Evolutionary conservation across 2,888 invertebrate species (phyloP).

Genomic region (Bembecia ichneumoniformis): DNA sequence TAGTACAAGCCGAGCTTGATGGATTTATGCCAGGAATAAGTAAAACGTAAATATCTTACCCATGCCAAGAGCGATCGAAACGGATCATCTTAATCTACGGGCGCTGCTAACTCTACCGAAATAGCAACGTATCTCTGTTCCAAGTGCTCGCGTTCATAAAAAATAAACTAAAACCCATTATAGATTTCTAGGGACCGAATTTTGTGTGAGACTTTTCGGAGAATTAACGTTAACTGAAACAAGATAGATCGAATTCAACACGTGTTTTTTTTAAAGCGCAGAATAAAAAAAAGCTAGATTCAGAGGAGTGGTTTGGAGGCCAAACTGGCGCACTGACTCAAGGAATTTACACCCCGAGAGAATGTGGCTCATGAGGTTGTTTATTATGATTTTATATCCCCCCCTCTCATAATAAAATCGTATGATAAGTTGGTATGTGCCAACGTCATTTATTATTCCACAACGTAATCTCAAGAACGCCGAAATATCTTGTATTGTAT

Average conservation of each 20-base stretch:
- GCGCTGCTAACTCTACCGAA: slow-evolving; percentile 14
- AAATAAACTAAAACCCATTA: not conserved
- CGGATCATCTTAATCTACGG: slow-evolving; percentile 15
- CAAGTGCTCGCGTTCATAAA: not conserved
- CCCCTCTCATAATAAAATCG: slow-evolving; percentile 17
- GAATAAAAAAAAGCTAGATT: not conserved
- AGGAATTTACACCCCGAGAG: not conserved
- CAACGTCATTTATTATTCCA: too few species aligned
- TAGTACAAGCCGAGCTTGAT: slow-evolving; percentile 25
- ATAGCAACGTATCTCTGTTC: slow-evolving; percentile 20
- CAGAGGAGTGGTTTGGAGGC: not conserved
- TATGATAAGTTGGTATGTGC: slow-evolving; percentile 17
- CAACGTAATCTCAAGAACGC: too few species aligned
- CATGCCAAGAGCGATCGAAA: slow-evolving; percentile 29
- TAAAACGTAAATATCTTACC: slow-evolving; percentile 27
- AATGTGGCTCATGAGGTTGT: slow-evolving; percentile 20
- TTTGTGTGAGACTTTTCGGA: not conserved
- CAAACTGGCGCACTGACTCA: not conserved
- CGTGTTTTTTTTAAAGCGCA: not conserved
- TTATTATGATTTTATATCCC: slow-evolving; percentile 32
- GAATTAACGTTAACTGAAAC: not conserved
- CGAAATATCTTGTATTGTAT: too few species aligned
- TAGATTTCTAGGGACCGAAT: not conserved
- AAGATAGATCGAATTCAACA: not conserved
- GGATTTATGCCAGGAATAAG: slow-evolving; percentile 33